Conservation (phyloP, 2,113 vertebrate genomes). For the Podarcis muralis region DNA sequence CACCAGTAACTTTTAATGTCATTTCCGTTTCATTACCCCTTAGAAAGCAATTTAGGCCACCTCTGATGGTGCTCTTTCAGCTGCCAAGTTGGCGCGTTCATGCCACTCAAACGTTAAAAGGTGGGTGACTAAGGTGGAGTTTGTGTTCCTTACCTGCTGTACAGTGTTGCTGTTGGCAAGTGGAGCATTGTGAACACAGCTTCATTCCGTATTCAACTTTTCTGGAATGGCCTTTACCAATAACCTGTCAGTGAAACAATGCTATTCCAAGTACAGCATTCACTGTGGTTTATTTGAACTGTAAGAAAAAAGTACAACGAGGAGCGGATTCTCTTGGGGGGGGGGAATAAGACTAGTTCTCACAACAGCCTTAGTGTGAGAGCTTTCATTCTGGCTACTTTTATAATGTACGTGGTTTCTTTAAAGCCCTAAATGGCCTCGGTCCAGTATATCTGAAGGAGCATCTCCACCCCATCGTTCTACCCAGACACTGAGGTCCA, state of each 20-base stretch:
- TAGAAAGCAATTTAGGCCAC: constrained; percentile 42
- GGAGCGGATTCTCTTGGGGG: neutral
- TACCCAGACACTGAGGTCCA: no score
- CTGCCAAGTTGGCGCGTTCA: neutral
- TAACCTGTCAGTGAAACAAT: neutral
- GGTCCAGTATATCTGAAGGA: no score
- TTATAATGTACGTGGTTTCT: neutral
- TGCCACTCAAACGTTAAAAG: neutral
- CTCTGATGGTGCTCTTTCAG: constrained; percentile 11
- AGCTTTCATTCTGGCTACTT: neutral
- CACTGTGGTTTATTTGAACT: neutral
- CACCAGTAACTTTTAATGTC: constrained; percentile 28
- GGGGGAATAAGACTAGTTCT: neutral
- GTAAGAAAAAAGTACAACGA: neutral
- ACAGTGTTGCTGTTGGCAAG: neutral
- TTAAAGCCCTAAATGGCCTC: no score
- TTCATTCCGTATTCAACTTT: neutral
- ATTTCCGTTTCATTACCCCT: constrained; percentile 60
- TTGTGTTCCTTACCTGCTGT: neutral
- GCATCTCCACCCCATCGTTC: no score
- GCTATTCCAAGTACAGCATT: neutral
- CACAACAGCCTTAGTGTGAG: neutral
- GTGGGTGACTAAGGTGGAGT: neutral
- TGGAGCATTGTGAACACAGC: neutral
- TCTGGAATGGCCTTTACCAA: neutral